Base-by-base conservation (phyloP, 2,113 vertebrate genomes). In the Hiodon alosoides region DNA sequence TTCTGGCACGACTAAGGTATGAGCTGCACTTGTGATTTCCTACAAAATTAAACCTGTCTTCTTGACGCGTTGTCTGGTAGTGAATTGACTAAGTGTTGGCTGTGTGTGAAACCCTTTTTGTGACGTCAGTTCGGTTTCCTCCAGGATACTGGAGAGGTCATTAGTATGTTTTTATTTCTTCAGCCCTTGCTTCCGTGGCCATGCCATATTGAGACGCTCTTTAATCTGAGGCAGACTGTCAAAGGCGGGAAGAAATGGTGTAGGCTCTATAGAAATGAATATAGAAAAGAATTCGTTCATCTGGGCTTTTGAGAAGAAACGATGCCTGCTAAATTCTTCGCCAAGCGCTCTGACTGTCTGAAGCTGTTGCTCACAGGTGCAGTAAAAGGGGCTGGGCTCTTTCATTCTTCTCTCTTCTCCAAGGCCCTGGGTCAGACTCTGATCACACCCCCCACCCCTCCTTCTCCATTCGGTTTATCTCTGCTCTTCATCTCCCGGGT, bases 261-360 rank as follows among this genome's bases (percentile, higher is more conserved):
- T 51, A 14, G 60, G 52, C 14, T 85, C 80, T 83, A 82, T 76
- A n/a, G 11, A 83, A 74, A 87, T 91, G 86, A 92, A 92, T 86
- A 81, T 77, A 67, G 13, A 75, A 75, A 84, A 89, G 89, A 90
- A 91, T 90, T 83, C 83, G 89, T 91, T 91, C 86, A 86, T 85
- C 81, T 76, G 76, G 57, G 57, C 80, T 81, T 87, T 90, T 89
- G 85, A 90, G 85, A 87, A 83, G 84, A 89, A 90, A 84, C 7
- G 82, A 89, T 86, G 87, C 89, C 80, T 89, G 67, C 79, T 48
- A 57, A n/a, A 9, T 53, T 8, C n/a, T 46, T 53, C 83, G 79
- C 81, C 82, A 62, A 53, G 67, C 79, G 53, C 46, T 57, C 13
- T 17, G 66, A 78, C 81, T 69, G 72, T 75, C 68, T 71, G 62